Evolutionary conservation across 2,797 vertebrate species (phyloP).

Genomic region (Amblyraja radiata): DNA sequence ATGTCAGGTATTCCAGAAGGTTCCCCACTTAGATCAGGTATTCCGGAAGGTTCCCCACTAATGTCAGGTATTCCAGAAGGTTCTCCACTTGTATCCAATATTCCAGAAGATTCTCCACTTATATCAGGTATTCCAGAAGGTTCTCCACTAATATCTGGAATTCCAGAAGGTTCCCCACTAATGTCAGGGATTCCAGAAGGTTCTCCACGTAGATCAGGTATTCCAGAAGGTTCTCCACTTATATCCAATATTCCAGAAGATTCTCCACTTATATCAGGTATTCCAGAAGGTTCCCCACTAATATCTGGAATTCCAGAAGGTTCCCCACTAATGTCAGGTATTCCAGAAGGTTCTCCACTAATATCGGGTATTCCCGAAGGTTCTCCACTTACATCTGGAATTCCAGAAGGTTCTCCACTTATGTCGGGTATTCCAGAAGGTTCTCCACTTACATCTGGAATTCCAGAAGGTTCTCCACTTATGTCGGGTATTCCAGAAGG

Average conservation of each 20-base stretch:
- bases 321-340: neutral
- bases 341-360: conserved; percentile 45
- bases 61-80: conserved; percentile 47
- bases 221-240: conserved; percentile 45
- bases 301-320: conserved; percentile 47
- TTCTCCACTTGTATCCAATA: conserved; percentile 40
- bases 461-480: conserved; percentile 46
- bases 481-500: conserved; percentile 33
- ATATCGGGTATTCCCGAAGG: conserved; percentile 35
- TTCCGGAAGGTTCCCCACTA: neutral
- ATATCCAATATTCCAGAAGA: conserved; percentile 23
- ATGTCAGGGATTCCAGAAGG: conserved; percentile 49
- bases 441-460: conserved; percentile 12
- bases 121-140: neutral
- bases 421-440: conserved; percentile 47
- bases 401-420: conserved; percentile 52
- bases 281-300: conserved; percentile 51
- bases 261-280: conserved; percentile 56
- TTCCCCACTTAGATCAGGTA: conserved; percentile 55
- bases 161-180: conserved; percentile 52
- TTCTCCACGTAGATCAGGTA: conserved; percentile 41
- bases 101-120: neutral
- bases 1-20: neutral
- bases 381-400: conserved; percentile 56
- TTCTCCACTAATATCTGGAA: neutral